Conservation (phyloP, 1,140 invertebrate genomes). For the Drosophila melanica region DNA sequence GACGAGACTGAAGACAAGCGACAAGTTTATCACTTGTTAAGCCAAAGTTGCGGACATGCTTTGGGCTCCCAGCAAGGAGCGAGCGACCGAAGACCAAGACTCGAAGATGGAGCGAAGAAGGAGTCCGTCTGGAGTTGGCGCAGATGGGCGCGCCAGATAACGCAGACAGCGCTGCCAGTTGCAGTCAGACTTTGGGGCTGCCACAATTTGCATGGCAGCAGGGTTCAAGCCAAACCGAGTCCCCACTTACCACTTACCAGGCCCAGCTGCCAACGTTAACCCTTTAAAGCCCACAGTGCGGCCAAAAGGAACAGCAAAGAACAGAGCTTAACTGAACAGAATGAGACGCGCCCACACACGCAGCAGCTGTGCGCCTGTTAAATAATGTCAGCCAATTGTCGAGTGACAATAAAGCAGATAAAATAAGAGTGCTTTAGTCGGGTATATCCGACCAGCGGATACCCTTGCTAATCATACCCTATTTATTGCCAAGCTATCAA, state of each 20-base stretch:
- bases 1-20: conserved; percentile 62
- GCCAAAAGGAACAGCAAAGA: conserved; percentile 19
- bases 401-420: conserved; percentile 37
- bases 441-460: not conserved
- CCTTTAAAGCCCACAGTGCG: conserved; percentile 30
- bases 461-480: not conserved
- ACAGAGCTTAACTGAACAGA: not conserved
- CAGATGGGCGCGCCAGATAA: conserved; percentile 68
- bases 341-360: conserved; percentile 9
- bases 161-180: conserved; percentile 20
- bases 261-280: conserved; percentile 25
- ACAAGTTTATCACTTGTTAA: conserved; percentile 76
- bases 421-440: not conserved
- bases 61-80: conserved; percentile 24
- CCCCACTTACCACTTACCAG: not conserved
- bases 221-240: conserved; percentile 17
- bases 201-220: conserved; percentile 58
- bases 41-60: conserved; percentile 58
- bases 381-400: conserved; percentile 55
- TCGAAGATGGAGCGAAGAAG: not conserved
- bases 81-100: conserved; percentile 10
- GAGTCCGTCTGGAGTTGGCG: conserved; percentile 38
- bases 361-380: conserved; percentile 38
- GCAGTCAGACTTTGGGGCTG: conserved; percentile 17
- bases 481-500: too few relatives aligned